Conservation (phyloP, 2,888 invertebrate species). For the Protodeltote pygarga region DNA sequence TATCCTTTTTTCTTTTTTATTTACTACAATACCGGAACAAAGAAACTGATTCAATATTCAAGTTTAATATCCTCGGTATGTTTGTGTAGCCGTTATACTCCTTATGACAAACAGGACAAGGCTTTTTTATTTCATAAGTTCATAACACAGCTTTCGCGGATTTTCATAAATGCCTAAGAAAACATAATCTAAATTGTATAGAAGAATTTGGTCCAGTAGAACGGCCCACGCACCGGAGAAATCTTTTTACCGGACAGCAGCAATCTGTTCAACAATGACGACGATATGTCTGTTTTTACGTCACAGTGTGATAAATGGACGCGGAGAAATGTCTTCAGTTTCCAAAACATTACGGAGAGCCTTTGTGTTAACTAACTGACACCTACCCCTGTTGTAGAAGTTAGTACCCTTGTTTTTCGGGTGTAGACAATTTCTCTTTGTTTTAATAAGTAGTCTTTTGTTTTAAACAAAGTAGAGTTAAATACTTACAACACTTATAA, state of each 20-base stretch:
- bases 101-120: no score
- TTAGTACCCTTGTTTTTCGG: conserved; percentile 9
- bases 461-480: not conserved
- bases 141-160: no score
- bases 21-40: conserved; percentile 2
- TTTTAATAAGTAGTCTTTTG: not conserved
- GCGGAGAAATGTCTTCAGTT: conserved; percentile 34
- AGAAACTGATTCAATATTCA: no score
- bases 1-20: conserved; percentile 1
- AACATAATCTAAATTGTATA: no score
- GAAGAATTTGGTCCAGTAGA: no score
- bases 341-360: conserved; percentile 25
- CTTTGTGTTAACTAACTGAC: conserved; percentile 31
- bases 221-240: conserved; percentile 1
- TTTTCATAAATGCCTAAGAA: no score
- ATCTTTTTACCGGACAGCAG: conserved; percentile 9
- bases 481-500: not conserved
- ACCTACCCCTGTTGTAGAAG: conserved; percentile 30
- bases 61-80: no score
- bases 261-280: conserved; percentile 17
- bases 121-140: no score
- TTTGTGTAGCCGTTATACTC: no score
- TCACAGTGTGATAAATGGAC: conserved; percentile 39
- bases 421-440: conserved; percentile 10
- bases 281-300: conserved; percentile 26